These are phyloP conservation scores for Dicyrtoma fusca DNA, from an alignment of 2,888 invertebrate genomes.

Conservation along the genomic window DNA sequence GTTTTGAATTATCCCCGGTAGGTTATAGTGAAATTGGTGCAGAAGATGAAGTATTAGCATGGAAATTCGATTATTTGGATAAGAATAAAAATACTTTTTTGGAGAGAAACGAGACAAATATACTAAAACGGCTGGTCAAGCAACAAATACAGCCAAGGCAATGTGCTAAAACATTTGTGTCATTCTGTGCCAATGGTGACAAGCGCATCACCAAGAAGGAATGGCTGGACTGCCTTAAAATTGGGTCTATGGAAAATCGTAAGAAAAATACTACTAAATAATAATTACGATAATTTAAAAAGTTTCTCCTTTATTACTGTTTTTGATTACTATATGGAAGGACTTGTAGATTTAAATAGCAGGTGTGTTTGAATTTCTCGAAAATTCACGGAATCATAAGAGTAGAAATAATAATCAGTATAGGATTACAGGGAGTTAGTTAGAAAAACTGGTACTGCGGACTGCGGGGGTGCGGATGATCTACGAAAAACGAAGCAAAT, in stretches of 20 bases:
- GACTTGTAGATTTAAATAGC: too few relatives aligned
- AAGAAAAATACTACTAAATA: slow-evolving; percentile 64
- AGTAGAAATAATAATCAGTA: too few relatives aligned
- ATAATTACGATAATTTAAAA: too few relatives aligned
- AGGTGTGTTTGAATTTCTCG: too few relatives aligned
- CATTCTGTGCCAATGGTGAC: slow-evolving; percentile 85
- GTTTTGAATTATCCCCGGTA: background rate
- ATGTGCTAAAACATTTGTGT: slow-evolving; percentile 86
- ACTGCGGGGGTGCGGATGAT: too few relatives aligned
- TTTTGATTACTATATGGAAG: too few relatives aligned
- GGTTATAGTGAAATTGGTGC: slow-evolving; percentile 11
- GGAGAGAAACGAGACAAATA: slow-evolving; percentile 80
- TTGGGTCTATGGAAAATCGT: slow-evolving; percentile 74
- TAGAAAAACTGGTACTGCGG: too few relatives aligned
- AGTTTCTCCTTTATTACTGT: too few relatives aligned
- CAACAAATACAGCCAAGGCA: slow-evolving; percentile 86
- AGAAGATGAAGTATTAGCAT: slow-evolving; percentile 60
- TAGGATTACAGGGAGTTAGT: too few relatives aligned
- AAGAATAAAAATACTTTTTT: slow-evolving; percentile 75
- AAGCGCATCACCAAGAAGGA: slow-evolving; percentile 76
- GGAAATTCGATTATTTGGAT: slow-evolving; percentile 89
- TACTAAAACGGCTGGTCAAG: slow-evolving; percentile 78
- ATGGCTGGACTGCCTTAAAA: slow-evolving; percentile 85
- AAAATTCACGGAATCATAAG: too few relatives aligned
- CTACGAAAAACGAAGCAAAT: too few relatives aligned